Evolutionary conservation across 2,888 invertebrate species (phyloP), one percentile per base, ranked within the genome.

Genomic region (Drosophila parthenogenetica): DNA sequence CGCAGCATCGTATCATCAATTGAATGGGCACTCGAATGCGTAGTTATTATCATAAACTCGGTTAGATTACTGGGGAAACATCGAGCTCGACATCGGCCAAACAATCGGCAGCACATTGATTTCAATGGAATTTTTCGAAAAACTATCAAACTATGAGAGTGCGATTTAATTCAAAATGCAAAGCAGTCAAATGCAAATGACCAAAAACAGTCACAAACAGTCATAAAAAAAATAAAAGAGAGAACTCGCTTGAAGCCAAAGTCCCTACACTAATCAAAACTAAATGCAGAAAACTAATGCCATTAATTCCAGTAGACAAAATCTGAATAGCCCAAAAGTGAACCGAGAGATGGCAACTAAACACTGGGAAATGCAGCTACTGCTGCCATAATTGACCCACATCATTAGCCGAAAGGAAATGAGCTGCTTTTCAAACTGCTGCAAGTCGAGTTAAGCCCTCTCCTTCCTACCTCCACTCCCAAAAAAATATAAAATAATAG

Each of bases 291-390:
- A 84, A 84, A 88, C 89, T 84, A 84, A 84, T 86, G 84, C 83
- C 87, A 84, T 84, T 88, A 88, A 84, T 88, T 84, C 89, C 83
- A 88, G 84, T 88, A 84, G 89, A 88, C 87, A 86, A 78, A 86
- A 88, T 84, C 89, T 72, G 81, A 86, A 83, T 87, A 61, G 72
- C 65, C 68, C 72, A 55, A 77, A 71, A 62, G 51, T 63, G 60
- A 74, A 73, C 58, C 61, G 43, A 73, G 39, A 46, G 59, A 42
- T 45, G 59, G 70, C 55, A 45, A 53, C 63, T 29, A 49, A 32
- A 45, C 42, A 39, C 62, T 66, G 57, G 53, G 40, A 63, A 62
- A 57, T 59, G 51, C 65, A 62, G 68, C 60, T 57, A 60, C 50
- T 73, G 59, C 73, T 63, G 84, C 89, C 87, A 88, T 88, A 84